phyloP scores from a whole-genome alignment of 2,113 vertebrate species.

The Nannobrachium achirus region DNA sequence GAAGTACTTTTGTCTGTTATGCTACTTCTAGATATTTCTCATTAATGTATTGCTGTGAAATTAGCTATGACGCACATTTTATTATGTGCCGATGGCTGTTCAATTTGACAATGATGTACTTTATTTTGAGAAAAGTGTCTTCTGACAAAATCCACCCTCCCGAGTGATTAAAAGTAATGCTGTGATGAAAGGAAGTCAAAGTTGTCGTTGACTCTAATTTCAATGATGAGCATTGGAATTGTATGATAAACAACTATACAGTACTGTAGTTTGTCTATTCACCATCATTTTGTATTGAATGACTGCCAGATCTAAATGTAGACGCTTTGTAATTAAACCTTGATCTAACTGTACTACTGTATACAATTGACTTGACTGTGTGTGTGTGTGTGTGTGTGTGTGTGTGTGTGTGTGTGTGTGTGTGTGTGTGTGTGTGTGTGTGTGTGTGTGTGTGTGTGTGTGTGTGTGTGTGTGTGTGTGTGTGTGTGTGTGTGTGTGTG shows the following conservation, averaged over 20 bases:
- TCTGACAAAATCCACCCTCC: constrained; percentile 41
- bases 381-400: too few species aligned
- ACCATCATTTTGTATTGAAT: constrained; percentile 48
- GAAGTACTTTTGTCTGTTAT: constrained; percentile 54
- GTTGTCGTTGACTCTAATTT: constrained; percentile 25
- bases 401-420: too few species aligned
- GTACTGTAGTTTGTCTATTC: constrained; percentile 1
- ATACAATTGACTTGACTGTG: not conserved
- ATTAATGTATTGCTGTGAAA: constrained; percentile 41
- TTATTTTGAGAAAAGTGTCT: constrained; percentile 26
- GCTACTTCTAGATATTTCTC: constrained; percentile 40
- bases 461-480: too few species aligned
- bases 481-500: too few species aligned
- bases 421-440: too few species aligned
- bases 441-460: too few species aligned
- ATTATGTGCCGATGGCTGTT: constrained; percentile 13
- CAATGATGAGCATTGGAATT: constrained; percentile 38
- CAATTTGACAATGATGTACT: constrained; percentile 8
- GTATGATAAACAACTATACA: constrained; percentile 1
- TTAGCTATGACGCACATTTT: constrained; percentile 32
- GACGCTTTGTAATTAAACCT: constrained; percentile 53
- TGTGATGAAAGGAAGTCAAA: constrained; percentile 43
- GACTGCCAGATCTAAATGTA: constrained; percentile 38
- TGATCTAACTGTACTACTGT: constrained; percentile 29
- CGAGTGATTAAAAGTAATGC: constrained; percentile 36